Evolutionary conservation across 2,113 vertebrate species (phyloP).

Genomic region (Recurvirostra avosetta): DNA sequence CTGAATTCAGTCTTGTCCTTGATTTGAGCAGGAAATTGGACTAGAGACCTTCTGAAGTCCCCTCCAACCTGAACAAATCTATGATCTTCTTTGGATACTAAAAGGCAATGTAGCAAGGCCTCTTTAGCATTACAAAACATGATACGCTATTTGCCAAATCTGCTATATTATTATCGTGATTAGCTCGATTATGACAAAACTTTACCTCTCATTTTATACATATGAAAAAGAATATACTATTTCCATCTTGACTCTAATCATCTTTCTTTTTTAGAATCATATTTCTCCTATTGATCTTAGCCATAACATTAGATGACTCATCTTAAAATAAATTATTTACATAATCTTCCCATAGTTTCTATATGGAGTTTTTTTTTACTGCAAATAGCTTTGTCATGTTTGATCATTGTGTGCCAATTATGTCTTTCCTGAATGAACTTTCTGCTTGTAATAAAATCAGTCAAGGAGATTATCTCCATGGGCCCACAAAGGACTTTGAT

Average conservation of each 20-base stretch:
- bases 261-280: not conserved
- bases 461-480: not conserved
- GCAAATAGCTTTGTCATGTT: not conserved
- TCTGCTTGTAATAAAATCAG: not conserved
- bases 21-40: not conserved
- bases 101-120: not conserved
- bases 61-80: not conserved
- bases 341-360: not conserved
- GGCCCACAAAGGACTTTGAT: not conserved
- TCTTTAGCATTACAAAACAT: not conserved
- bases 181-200: not conserved
- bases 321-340: slow-evolving; percentile 20
- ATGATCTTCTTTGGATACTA: not conserved
- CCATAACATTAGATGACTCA: not conserved
- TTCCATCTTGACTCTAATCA: not conserved
- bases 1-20: not conserved
- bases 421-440: not conserved
- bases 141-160: not conserved
- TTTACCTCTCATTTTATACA: not conserved
- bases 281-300: not conserved
- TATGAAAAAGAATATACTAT: not conserved
- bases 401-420: not conserved
- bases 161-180: not conserved
- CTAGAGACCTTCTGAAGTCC: not conserved
- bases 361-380: not conserved